Conservation (phyloP, 2,113 vertebrate genomes). For the Notiomystis cincta region DNA sequence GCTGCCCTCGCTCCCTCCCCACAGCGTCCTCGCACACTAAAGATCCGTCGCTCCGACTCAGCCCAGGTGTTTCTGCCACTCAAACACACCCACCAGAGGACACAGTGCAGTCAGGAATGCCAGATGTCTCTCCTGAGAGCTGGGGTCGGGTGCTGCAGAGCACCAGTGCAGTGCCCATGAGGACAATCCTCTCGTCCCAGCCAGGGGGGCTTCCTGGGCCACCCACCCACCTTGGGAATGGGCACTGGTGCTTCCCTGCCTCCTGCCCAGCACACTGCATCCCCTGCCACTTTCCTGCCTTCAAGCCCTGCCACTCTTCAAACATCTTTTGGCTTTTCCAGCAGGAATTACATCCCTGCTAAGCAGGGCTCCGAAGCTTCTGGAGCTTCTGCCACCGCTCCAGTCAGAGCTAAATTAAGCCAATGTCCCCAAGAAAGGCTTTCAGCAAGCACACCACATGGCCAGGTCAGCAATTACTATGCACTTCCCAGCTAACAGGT, state of each 20-base stretch:
- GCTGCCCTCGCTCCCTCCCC: neutral
- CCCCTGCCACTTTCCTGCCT: neutral
- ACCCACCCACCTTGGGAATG: accelerated
- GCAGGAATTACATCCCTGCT: neutral
- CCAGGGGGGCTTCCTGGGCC: neutral
- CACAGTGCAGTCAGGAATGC: neutral
- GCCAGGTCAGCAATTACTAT: neutral
- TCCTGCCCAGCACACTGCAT: neutral
- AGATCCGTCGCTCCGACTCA: neutral
- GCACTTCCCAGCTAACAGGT: neutral
- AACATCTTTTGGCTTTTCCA: neutral
- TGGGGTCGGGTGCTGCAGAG: neutral
- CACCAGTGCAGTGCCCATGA: accelerated
- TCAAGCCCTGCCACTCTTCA: neutral
- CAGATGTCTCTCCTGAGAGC: neutral
- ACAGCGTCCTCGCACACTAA: neutral
- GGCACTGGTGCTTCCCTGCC: neutral
- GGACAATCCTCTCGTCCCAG: too few species aligned
- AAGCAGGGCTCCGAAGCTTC: neutral
- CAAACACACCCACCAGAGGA: neutral
- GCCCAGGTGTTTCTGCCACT: accelerated
- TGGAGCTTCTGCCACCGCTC: neutral
- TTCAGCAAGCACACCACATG: neutral
- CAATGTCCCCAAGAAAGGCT: neutral
- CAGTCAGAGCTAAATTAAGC: neutral